A percentile compares a stretch with the other conserved stretches of the same genome.
Evolutionary conservation across 1,140 invertebrate genomes (phyloP).

Genomic region (Bicyclus anynana): DNA sequence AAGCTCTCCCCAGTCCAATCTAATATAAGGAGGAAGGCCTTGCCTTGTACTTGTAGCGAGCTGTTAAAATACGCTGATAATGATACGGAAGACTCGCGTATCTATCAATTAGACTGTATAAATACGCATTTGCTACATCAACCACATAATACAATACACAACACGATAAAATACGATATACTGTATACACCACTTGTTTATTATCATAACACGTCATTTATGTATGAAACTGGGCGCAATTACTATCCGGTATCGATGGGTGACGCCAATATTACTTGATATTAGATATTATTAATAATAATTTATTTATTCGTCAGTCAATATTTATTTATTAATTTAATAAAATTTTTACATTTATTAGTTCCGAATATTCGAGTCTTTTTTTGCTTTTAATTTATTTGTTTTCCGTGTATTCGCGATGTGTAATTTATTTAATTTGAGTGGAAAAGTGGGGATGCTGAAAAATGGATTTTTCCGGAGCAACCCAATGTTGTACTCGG

Average conservation of each 20-base stretch:
- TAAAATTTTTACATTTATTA: too few relatives aligned
- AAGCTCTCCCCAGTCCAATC: too few relatives aligned
- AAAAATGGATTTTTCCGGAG: slow-evolving; percentile 16
- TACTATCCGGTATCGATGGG: slow-evolving; percentile 14
- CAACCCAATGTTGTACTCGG: not conserved
- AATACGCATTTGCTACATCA: slow-evolving; percentile 18
- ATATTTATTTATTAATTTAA: too few relatives aligned
- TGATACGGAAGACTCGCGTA: not conserved
- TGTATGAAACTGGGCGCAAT: slow-evolving; percentile 10
- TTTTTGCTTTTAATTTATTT: not conserved
- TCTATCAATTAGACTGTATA: not conserved
- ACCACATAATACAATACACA: too few relatives aligned
- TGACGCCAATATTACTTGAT: slow-evolving; percentile 8
- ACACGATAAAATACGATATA: slow-evolving; percentile 28
- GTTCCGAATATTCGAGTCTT: too few relatives aligned
- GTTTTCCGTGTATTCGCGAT: slow-evolving; percentile 5
- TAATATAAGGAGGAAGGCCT: too few relatives aligned
- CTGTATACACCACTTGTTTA: slow-evolving; percentile 19
- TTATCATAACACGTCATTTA: slow-evolving; percentile 20
- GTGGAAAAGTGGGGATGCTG: slow-evolving; percentile 12
- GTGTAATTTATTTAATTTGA: slow-evolving; percentile 21
- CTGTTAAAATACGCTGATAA: too few relatives aligned
- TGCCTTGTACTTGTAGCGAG: too few relatives aligned
- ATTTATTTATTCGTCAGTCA: not conserved
- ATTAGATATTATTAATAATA: not conserved